Conservation (phyloP, 2,113 vertebrate species). For the Tetrao urogallus region DNA sequence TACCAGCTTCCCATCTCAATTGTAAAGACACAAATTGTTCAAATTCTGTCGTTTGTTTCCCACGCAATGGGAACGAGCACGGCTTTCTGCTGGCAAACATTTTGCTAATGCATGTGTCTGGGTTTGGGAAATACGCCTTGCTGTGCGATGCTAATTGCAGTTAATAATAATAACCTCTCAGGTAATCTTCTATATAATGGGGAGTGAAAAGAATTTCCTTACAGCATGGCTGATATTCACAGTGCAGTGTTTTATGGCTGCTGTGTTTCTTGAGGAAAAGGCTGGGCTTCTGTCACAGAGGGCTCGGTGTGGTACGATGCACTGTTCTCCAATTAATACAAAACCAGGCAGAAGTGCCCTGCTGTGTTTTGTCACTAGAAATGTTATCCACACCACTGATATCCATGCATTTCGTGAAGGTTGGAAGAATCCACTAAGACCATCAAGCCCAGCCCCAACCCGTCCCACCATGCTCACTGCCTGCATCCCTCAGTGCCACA, state of each 20-base stretch:
- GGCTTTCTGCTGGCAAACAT: neutral
- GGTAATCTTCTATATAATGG: neutral
- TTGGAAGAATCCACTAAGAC: no score
- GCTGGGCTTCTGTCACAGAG: neutral
- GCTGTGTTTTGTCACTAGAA: neutral
- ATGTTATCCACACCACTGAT: neutral
- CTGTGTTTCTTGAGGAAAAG: neutral
- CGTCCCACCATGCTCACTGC: no score
- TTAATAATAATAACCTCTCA: neutral
- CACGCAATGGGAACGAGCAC: neutral
- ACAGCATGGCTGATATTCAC: neutral
- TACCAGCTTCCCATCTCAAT: neutral
- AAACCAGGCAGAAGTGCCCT: neutral
- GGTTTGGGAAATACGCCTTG: slow-evolving; percentile 19
- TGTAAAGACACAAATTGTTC: slow-evolving; percentile 37
- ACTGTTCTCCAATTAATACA: neutral
- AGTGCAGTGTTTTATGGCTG: neutral
- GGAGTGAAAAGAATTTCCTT: slow-evolving; percentile 3
- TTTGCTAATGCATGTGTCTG: neutral
- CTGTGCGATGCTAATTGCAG: slow-evolving; percentile 28
- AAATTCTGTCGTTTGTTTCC: slow-evolving; percentile 18
- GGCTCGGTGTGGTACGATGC: no score
- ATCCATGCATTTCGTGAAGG: neutral
- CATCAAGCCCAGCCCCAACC: no score
- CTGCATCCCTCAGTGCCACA: no score